A percentile compares a stretch with the other conserved stretches of the same genome.
Evolutionary conservation across 2,888 invertebrate species (phyloP).

Genomic region (Epinotia demarniana): DNA sequence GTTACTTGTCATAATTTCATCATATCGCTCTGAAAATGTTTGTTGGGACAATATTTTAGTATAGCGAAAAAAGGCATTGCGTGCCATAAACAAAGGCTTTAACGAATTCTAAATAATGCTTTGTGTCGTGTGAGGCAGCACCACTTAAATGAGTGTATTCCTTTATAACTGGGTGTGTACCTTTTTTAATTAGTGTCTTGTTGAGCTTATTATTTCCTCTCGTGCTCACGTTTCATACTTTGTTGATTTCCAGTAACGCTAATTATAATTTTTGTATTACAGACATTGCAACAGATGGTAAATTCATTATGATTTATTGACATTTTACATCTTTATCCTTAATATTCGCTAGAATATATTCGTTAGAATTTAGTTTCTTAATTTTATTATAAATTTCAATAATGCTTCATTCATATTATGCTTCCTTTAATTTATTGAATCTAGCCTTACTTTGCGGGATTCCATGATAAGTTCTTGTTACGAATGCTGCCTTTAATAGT

Average conservation of each 20-base stretch:
- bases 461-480: no score
- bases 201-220: not conserved
- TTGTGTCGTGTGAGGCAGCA: slow-evolving; percentile 67
- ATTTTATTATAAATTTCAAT: not conserved
- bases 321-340: not conserved
- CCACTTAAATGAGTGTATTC: slow-evolving; percentile 45
- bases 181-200: not conserved
- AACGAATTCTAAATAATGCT: slow-evolving; percentile 46
- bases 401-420: not conserved
- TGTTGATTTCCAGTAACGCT: not conserved
- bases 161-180: slow-evolving; percentile 16
- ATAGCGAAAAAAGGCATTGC: not conserved
- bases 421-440: not conserved
- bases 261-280: slow-evolving; percentile 40
- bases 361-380: not conserved
- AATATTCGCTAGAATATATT: no score
- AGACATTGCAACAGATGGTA: slow-evolving; percentile 42
- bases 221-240: not conserved
- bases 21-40: slow-evolving; percentile 11
- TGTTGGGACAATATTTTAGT: slow-evolving; percentile 28
- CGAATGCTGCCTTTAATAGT: no score
- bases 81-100: not conserved
- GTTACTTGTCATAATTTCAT: not conserved
- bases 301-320: slow-evolving; percentile 3
- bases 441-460: no score